Evolutionary conservation across 2,888 invertebrate species (phyloP).

Genomic region (Mythimna lalbum): DNA sequence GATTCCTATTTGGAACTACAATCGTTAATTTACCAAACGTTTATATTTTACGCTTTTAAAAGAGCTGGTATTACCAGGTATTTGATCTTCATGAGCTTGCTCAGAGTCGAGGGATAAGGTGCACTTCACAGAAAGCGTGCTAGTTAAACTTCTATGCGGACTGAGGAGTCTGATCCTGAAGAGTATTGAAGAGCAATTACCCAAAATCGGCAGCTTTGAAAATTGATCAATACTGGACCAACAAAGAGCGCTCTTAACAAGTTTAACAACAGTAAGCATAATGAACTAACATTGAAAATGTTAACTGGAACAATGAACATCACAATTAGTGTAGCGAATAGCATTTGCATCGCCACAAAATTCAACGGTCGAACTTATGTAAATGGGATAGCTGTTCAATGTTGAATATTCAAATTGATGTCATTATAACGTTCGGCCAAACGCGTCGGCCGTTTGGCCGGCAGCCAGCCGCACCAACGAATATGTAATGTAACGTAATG

Average conservation of each 20-base stretch:
- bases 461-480: constrained; percentile 82
- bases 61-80: background rate
- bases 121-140: background rate
- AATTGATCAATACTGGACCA: background rate
- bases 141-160: too few relatives aligned
- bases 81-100: background rate
- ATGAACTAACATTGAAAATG: constrained; percentile 68
- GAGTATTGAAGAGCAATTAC: background rate
- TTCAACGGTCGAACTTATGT: constrained; percentile 90
- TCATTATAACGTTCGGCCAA: constrained; percentile 90
- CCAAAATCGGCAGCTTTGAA: background rate
- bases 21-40: background rate
- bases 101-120: background rate
- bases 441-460: constrained; percentile 86
- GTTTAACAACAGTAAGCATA: constrained; percentile 49
- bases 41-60: background rate
- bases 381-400: constrained; percentile 89
- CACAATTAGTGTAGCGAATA: constrained; percentile 86
- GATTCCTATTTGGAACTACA: constrained; percentile 10
- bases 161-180: background rate
- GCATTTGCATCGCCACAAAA: constrained; percentile 88
- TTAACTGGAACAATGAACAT: constrained; percentile 80
- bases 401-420: constrained; percentile 91
- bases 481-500: constrained; percentile 88
- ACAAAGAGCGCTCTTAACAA: constrained; percentile 34